Conservation (phyloP, 2,797 vertebrate genomes). For the Chromobotia macracanthus region DNA sequence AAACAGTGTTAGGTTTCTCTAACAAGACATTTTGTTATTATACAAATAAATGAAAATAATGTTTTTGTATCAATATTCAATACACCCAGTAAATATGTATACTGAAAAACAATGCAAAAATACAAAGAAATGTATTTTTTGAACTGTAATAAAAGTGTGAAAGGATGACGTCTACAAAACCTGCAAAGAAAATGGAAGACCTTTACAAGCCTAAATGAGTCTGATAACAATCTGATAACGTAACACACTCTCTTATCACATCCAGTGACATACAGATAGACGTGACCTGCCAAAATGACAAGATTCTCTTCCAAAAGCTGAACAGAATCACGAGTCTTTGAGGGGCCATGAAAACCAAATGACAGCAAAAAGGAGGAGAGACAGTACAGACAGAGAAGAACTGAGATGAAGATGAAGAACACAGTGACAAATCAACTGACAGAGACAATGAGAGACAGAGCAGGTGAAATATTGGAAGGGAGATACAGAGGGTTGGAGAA, state of each 20-base stretch:
- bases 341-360: constrained; percentile 26
- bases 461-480: background rate
- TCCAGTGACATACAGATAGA: background rate
- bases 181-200: background rate
- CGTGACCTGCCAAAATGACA: constrained; percentile 1
- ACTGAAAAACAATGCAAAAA: background rate
- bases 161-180: background rate
- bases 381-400: constrained; percentile 10
- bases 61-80: background rate
- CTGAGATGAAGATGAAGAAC: constrained; percentile 5
- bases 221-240: background rate
- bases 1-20: background rate
- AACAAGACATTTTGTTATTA: background rate
- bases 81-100: background rate
- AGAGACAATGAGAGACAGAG: no score
- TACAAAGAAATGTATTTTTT: background rate
- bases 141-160: background rate
- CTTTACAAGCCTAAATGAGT: background rate
- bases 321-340: background rate
- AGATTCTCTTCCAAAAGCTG: background rate
- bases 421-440: constrained; percentile 8
- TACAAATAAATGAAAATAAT: background rate
- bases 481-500: constrained; percentile 9
- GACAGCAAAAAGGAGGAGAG: background rate
- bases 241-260: background rate